Percentiles rank a stretch among this genome's conserved stretches.
Conservation (phyloP, 2,797 vertebrate species). For the Cygnus olor region DNA sequence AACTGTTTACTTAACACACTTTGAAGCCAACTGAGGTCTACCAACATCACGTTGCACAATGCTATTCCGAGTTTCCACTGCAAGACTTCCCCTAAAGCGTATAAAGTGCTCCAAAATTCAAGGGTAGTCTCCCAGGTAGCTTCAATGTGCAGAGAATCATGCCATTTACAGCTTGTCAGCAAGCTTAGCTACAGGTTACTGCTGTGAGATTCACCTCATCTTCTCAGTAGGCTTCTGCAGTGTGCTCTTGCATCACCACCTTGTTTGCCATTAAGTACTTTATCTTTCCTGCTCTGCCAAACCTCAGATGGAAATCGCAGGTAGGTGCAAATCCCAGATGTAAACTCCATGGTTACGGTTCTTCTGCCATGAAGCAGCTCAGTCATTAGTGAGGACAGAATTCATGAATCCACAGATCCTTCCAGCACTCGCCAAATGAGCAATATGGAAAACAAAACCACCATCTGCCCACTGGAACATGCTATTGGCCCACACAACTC, state of each 20-base stretch:
- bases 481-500: not conserved
- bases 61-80: not conserved
- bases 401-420: not conserved
- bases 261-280: not conserved
- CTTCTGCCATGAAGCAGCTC: not conserved
- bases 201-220: not conserved
- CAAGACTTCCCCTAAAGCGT: not conserved
- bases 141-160: not conserved
- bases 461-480: not conserved
- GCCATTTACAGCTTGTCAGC: not conserved
- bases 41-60: not conserved
- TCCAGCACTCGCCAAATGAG: not conserved
- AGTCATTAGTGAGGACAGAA: not conserved
- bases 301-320: not conserved
- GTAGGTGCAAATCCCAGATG: not conserved
- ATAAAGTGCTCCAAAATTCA: accelerated
- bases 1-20: not conserved
- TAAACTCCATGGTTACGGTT: not conserved
- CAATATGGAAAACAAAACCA: not conserved
- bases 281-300: not conserved
- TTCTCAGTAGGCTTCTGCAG: not conserved
- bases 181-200: not conserved
- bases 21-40: not conserved
- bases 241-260: not conserved
- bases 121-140: not conserved